Conservation (phyloP, 2,888 invertebrate species). For the Marasmarcha lunaedactyla region DNA sequence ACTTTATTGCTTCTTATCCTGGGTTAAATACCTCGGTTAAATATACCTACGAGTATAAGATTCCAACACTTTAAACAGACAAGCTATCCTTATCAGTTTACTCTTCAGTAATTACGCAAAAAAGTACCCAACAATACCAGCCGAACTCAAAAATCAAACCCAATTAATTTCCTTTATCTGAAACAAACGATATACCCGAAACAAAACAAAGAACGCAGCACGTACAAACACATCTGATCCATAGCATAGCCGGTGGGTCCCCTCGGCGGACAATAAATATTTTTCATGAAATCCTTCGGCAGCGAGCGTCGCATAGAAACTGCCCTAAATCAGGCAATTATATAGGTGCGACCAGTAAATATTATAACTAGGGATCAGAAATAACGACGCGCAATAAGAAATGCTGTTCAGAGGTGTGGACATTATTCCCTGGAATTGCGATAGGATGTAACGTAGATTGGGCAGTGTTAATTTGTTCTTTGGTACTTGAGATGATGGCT, state of each 20-base stretch:
- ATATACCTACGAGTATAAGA: no score
- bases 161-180: no score
- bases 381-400: slow-evolving; percentile 14
- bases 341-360: slow-evolving; percentile 56
- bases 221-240: slow-evolving; percentile 65
- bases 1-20: no score
- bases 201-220: slow-evolving; percentile 25
- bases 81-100: no score
- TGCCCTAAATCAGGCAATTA: slow-evolving; percentile 65
- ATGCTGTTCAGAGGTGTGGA: slow-evolving; percentile 8
- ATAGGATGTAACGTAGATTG: neutral
- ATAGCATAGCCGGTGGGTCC: slow-evolving; percentile 26
- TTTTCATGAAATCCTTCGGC: slow-evolving; percentile 57
- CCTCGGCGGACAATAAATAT: slow-evolving; percentile 56
- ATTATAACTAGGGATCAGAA: slow-evolving; percentile 42
- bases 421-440: slow-evolving; percentile 5
- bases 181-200: no score
- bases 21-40: no score
- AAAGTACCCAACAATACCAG: no score
- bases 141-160: no score
- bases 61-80: no score
- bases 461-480: neutral
- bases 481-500: neutral
- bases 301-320: slow-evolving; percentile 56
- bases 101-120: no score